Percentiles rank a stretch among this genome's conserved stretches.
These are phyloP conservation scores for Saiga tatarica DNA, from an alignment of 2,113 vertebrate genomes.

Conservation along the genomic window DNA sequence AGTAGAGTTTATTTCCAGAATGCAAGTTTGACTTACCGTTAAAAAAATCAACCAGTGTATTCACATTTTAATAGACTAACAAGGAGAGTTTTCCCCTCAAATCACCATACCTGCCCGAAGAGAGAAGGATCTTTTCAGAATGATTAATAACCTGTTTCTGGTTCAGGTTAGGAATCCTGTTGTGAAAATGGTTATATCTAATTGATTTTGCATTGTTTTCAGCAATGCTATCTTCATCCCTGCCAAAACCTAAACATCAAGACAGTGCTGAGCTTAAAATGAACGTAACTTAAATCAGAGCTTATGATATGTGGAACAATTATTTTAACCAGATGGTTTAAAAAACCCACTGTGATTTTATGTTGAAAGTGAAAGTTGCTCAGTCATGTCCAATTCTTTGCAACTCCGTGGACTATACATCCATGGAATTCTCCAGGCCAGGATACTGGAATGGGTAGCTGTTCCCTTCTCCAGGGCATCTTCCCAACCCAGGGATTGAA, in stretches of 20 bases:
- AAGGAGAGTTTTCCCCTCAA: neutral
- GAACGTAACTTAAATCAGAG: neutral
- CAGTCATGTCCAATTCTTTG: neutral
- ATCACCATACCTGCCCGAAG: neutral
- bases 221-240: neutral
- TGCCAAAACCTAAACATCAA: neutral
- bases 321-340: neutral
- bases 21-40: neutral
- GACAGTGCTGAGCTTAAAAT: neutral
- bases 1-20: neutral
- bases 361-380: neutral
- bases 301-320: neutral
- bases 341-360: neutral
- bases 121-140: neutral
- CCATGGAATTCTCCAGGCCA: neutral
- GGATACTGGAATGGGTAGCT: neutral
- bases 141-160: neutral
- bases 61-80: neutral
- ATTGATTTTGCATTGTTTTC: neutral
- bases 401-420: fast-evolving
- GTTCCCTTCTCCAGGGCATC: neutral
- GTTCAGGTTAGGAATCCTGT: neutral
- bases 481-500: neutral
- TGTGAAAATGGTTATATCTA: neutral
- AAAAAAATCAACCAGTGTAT: neutral